Conservation (phyloP, 2,888 invertebrate genomes). For the Lepidochrysops patricia region DNA sequence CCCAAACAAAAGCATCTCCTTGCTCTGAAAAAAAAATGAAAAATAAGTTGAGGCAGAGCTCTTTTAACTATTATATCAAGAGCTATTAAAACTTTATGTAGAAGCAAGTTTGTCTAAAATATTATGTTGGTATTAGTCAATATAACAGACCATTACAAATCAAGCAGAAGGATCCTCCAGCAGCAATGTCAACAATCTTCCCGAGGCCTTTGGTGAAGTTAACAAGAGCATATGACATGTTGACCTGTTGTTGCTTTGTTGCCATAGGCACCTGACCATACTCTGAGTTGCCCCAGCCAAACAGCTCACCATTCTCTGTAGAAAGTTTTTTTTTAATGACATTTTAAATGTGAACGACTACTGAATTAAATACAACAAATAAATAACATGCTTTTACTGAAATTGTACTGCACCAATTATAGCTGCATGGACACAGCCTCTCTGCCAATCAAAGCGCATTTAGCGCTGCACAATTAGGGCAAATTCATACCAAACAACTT, state of each 20-base stretch:
- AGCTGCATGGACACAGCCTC: no score
- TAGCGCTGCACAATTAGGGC: no score
- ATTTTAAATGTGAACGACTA: no score
- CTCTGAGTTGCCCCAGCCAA: slow-evolving; percentile 98
- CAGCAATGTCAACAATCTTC: slow-evolving; percentile 84
- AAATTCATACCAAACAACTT: no score
- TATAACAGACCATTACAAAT: slow-evolving; percentile 80
- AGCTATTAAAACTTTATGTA: neutral
- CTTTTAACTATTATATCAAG: no score
- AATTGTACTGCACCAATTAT: no score
- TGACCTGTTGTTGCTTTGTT: slow-evolving; percentile 78
- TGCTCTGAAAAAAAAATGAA: slow-evolving; percentile 75
- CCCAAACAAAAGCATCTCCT: slow-evolving; percentile 94
- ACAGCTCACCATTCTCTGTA: slow-evolving; percentile 89
- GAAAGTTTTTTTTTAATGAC: no score
- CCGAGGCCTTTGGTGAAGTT: slow-evolving; percentile 79
- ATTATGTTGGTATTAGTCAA: no score
- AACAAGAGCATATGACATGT: slow-evolving; percentile 77
- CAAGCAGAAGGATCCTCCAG: slow-evolving; percentile 91
- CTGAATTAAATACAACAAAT: no score
- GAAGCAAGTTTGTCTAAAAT: neutral
- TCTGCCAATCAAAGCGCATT: no score
- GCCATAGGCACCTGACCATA: slow-evolving; percentile 85
- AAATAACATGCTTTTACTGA: no score
- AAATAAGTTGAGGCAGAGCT: no score